A percentile compares a stretch with the other conserved stretches of the same genome.
Evolutionary conservation across 2,797 vertebrate genomes (phyloP).

Genomic region (Pithecia hirsuta): DNA sequence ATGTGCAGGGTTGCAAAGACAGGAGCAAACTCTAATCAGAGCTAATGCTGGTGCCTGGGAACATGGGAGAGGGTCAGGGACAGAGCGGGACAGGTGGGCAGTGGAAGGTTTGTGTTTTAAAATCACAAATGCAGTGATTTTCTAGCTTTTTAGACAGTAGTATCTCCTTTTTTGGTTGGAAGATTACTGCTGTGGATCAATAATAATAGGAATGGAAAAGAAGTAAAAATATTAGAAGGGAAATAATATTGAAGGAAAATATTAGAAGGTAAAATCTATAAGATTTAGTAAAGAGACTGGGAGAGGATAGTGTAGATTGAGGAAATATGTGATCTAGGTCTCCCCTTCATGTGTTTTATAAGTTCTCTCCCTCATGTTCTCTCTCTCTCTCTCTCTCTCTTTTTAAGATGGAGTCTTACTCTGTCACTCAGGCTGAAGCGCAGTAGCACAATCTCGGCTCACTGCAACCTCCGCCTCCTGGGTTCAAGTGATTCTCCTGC

Average conservation of each 20-base stretch:
- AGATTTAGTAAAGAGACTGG: not conserved
- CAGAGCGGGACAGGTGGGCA: not conserved
- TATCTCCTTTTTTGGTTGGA: not conserved
- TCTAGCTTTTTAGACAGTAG: not conserved
- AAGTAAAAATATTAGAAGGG: not conserved
- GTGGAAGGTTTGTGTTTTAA: not conserved
- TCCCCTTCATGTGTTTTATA: not conserved
- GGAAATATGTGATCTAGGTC: not conserved
- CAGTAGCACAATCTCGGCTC: not conserved
- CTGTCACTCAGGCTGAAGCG: not conserved
- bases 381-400: rapidly evolving
- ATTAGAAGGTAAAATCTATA: not conserved
- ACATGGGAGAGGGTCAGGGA: not conserved
- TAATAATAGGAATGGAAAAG: not conserved
- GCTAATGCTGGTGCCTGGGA: not conserved
- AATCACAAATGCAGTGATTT: not conserved
- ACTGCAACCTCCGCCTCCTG: not conserved
- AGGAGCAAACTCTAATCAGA: not conserved
- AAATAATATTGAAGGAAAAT: not conserved
- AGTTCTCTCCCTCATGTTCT: not conserved
- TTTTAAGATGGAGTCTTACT: not conserved
- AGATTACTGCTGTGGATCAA: not conserved
- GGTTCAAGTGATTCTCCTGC: not conserved
- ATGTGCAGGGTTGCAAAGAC: not conserved
- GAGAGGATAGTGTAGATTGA: not conserved